These are phyloP conservation scores for Acanthis flammea DNA, from an alignment of 2,797 vertebrate genomes.

Conservation along the genomic window DNA sequence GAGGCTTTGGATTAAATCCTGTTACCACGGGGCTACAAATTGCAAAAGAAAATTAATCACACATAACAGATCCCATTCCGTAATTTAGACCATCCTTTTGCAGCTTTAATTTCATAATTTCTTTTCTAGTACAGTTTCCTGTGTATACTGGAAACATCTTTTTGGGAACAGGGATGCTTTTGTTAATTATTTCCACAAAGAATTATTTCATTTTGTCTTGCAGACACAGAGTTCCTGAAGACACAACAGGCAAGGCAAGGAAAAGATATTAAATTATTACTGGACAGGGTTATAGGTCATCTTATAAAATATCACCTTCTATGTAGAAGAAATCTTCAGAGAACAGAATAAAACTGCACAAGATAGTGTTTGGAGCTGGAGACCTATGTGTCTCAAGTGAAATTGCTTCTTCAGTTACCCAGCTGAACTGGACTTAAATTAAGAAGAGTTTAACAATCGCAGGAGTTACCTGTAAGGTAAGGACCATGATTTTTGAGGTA, in stretches of 20 bases:
- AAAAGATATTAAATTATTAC: conserved; percentile 15
- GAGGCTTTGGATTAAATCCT: neutral
- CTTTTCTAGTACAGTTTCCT: neutral
- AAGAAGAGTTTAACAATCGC: neutral
- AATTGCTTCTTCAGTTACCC: neutral
- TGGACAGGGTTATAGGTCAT: neutral
- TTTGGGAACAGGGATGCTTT: neutral
- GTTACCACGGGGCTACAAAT: neutral
- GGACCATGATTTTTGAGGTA: neutral
- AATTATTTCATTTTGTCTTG: neutral
- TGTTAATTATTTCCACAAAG: neutral
- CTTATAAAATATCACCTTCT: neutral
- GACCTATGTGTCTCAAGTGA: neutral
- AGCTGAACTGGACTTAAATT: neutral
- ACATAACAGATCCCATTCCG: neutral
- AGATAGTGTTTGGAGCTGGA: neutral
- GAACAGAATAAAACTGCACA: neutral
- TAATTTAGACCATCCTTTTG: neutral
- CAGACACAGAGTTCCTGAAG: neutral
- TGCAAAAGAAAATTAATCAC: neutral
- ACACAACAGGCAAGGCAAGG: neutral
- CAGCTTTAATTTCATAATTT: neutral
- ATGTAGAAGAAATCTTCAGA: neutral
- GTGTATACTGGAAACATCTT: neutral
- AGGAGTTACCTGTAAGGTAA: neutral